Evolutionary conservation across 2,113 vertebrate genomes (phyloP).

Genomic region (Phoxinus phoxinus): DNA sequence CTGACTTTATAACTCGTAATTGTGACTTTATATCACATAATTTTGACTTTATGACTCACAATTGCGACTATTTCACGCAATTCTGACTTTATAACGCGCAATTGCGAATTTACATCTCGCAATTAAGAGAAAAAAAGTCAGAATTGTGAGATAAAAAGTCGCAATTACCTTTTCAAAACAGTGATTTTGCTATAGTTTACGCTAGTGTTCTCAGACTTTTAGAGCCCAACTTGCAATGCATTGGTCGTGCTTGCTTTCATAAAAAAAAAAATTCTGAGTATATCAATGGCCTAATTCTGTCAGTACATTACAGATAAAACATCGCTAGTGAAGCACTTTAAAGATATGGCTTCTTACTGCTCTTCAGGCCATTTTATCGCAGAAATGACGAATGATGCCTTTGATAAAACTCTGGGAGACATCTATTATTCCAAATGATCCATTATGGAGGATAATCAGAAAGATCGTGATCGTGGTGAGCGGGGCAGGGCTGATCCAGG

Average conservation of each 20-base stretch:
- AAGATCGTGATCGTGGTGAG: not conserved
- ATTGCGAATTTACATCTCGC: no score
- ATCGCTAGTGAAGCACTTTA: not conserved
- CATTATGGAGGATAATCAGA: constrained; percentile 29
- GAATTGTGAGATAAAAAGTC: no score
- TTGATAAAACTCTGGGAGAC: not conserved
- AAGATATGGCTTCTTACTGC: not conserved
- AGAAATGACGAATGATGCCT: not conserved
- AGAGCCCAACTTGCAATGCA: no score
- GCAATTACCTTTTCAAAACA: not conserved
- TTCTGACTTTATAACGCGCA: no score
- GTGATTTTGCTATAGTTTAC: no score
- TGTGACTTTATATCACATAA: no score
- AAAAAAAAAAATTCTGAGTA: no score
- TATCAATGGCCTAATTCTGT: constrained; percentile 17
- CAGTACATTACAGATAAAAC: constrained; percentile 21
- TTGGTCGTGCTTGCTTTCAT: not conserved
- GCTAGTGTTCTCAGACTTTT: no score
- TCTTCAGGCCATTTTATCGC: not conserved
- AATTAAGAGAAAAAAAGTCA: no score
- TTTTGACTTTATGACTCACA: no score
- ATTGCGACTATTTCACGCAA: no score
- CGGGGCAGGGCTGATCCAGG: not conserved
- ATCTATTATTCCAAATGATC: constrained; percentile 7
- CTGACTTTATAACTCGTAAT: no score